Percentiles rank a stretch among this genome's conserved stretches.
Evolutionary conservation across 2,797 vertebrate species (phyloP).

Genomic region (Enteromius radiatus): DNA sequence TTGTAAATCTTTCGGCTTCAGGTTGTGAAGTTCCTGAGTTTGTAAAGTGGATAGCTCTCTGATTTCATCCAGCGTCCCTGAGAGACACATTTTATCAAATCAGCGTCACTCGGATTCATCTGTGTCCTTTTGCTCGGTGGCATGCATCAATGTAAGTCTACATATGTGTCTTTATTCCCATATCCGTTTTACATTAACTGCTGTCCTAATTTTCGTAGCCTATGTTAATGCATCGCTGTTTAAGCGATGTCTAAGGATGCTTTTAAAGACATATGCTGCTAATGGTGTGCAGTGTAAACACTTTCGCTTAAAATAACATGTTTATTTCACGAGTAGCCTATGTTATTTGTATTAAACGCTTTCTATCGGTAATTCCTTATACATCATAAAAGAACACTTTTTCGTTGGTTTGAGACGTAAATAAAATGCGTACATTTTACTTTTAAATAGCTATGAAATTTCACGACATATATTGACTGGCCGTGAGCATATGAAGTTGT

Average conservation of each 20-base stretch:
- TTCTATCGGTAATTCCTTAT: neutral
- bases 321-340: neutral
- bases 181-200: conserved; percentile 38
- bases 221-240: conserved; percentile 65
- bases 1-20: conserved; percentile 65
- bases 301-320: neutral
- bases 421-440: too few relatives aligned
- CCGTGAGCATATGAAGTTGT: neutral
- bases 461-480: neutral
- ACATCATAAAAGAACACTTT: neutral
- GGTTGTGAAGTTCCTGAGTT: neutral
- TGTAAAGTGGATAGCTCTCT: neutral
- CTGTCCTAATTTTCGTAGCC: conserved; percentile 47
- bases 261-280: conserved; percentile 52
- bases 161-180: neutral
- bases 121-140: neutral
- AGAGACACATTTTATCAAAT: neutral
- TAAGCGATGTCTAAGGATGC: conserved; percentile 59
- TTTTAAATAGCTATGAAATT: neutral
- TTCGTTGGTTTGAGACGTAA: neutral
- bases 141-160: neutral
- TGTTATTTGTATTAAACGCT: neutral
- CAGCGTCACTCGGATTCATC: neutral
- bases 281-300: conserved; percentile 65
- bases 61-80: neutral